Evolutionary conservation across 2,113 vertebrate species (phyloP), one percentile per base, ranked within the genome.

Genomic region (Pseudorectes ferrugineus): DNA sequence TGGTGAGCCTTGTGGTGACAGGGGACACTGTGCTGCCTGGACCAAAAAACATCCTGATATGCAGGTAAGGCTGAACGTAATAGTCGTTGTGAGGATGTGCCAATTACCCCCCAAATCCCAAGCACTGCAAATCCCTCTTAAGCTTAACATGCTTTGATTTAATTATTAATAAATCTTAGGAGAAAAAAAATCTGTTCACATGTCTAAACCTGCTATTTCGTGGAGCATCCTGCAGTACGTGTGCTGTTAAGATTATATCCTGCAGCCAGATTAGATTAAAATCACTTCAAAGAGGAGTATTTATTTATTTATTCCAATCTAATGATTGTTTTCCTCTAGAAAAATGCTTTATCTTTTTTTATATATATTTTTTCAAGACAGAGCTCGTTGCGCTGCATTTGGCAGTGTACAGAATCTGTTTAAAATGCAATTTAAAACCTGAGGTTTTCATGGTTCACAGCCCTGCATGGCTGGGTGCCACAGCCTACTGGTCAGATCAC

Each of bases 251-350:
- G 81, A 85, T 93, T 95, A 78, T 94, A 79, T 95, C 95, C 92
- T 26, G 49, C 93, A 96, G 93, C 74, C 85, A 92, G 67, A 93
- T 94, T 82, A 91, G 87, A 93, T 95, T 95, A 85, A 95, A 89
- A 96, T 94, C 38, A 94, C 80, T 96, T 93, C 80, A 95, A 59
- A 95, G 89, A 77, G 17, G 19, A 12, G 19, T 81, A 87, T 91
- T 94, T 95, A 93, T 95, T 95, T 95, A 95, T 91, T 96, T 96
- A 88, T 95, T 93, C 80, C 77, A 65, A n/a, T 78, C 65, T 87
- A 89, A 87, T 63, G 61, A 81, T 88, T 89, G 57, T 71, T 94
- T 94, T 94, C 54, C 84, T 95, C 70, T 40, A 42, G 87, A 61
- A 86, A 91, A 36, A 57, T 31, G 17, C 57, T 74, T 84, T 93